Conservation (phyloP, 2,113 vertebrate genomes). For the Myrmecobius fasciatus region DNA sequence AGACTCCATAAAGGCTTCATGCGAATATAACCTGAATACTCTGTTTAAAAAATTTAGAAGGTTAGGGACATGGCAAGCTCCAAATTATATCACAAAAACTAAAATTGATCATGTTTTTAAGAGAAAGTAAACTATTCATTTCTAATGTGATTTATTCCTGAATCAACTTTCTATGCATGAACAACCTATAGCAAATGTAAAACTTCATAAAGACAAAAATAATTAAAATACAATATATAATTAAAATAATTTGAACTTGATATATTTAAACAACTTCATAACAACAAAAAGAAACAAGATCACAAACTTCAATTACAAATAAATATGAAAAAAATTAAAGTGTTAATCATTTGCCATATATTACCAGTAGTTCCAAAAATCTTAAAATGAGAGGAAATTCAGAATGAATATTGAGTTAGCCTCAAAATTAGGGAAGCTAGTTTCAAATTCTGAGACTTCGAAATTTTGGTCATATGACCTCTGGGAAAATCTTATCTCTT, state of each 20-base stretch:
- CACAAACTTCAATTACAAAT: neutral
- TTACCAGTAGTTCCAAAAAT: neutral
- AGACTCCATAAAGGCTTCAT: neutral
- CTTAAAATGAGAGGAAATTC: neutral
- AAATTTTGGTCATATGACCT: neutral
- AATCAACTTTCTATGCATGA: neutral
- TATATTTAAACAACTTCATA: neutral
- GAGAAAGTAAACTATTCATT: neutral
- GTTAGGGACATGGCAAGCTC: neutral
- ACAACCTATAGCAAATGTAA: neutral
- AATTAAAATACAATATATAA: neutral
- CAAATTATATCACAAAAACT: neutral
- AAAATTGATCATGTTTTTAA: neutral
- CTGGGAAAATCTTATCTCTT: neutral
- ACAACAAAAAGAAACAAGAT: neutral
- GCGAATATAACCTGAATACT: neutral
- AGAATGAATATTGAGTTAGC: neutral
- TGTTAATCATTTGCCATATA: neutral
- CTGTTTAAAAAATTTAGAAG: neutral
- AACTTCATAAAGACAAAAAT: neutral
- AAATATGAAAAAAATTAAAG: neutral
- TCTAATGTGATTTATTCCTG: neutral
- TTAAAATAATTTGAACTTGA: neutral
- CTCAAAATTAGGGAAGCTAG: neutral
- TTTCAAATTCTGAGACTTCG: neutral